Conservation (phyloP, 2,113 vertebrate species). For the Ailuropoda melanoleuca region DNA sequence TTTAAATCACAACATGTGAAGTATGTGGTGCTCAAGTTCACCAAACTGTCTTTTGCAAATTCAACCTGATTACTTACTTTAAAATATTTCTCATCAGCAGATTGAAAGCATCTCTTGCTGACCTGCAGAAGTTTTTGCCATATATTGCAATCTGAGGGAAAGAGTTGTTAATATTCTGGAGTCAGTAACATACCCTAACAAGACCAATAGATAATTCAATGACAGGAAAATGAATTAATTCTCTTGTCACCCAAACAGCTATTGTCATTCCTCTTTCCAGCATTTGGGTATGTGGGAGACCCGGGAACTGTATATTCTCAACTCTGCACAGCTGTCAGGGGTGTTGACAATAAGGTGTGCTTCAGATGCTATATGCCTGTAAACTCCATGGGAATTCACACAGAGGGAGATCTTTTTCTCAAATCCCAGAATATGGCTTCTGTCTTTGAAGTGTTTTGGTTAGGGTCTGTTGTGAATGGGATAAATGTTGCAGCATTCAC, state of each 20-base stretch:
- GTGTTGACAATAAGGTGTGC: not conserved
- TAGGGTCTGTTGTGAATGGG: not conserved
- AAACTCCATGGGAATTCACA: not conserved
- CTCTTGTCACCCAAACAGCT: not conserved
- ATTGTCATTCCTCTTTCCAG: not conserved
- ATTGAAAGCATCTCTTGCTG: constrained; percentile 94
- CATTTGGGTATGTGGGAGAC: not conserved
- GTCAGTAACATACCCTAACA: not conserved
- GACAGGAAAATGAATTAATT: not conserved
- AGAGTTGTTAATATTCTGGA: constrained; percentile 18
- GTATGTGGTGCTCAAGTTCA: not conserved
- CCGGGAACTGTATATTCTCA: not conserved
- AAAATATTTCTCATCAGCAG: constrained; percentile 96
- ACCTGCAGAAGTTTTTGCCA: constrained; percentile 96
- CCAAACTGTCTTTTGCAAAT: not conserved
- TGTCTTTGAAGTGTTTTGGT: not conserved
- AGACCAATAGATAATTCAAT: not conserved
- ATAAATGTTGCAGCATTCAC: not conserved
- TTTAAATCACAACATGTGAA: not conserved
- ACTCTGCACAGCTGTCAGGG: not conserved
- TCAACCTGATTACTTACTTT: constrained; percentile 85
- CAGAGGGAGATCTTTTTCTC: not conserved
- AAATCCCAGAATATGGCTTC: not conserved
- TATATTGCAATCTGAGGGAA: constrained; percentile 94
- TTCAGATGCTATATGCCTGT: not conserved